These are phyloP conservation scores for Phocides pigmalion DNA, from an alignment of 1,140 invertebrate species.

Conservation along the genomic window DNA sequence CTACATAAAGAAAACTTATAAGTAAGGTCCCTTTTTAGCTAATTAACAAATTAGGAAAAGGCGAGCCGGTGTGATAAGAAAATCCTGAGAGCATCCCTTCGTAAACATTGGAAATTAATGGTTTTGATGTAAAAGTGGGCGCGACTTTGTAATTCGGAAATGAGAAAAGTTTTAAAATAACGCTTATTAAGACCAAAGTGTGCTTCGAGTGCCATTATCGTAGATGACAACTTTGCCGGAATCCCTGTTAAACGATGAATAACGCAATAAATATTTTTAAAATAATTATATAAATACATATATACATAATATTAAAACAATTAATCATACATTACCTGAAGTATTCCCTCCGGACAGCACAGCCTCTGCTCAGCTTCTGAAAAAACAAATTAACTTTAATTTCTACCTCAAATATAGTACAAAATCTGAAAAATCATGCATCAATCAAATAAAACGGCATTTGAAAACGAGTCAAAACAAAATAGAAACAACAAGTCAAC, in stretches of 20 bases:
- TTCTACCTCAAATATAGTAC: conserved; percentile 20
- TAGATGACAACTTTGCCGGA: conserved; percentile 11
- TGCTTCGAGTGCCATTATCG: conserved; percentile 28
- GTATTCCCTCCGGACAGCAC: neutral
- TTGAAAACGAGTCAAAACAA: conserved; percentile 59
- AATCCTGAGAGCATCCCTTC: neutral
- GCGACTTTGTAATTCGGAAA: conserved; percentile 27
- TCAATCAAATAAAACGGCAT: conserved; percentile 33
- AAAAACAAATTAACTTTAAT: conserved; percentile 43
- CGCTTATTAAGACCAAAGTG: conserved; percentile 16
- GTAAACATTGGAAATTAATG: conserved; percentile 17
- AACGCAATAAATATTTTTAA: conserved; percentile 21
- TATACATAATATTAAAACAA: neutral
- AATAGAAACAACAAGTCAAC: conserved; percentile 76
- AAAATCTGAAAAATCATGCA: conserved; percentile 23
- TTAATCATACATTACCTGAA: conserved; percentile 42
- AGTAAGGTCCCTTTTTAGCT: too few relatives aligned
- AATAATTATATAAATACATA: neutral
- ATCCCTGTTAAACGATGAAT: neutral
- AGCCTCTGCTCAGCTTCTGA: conserved; percentile 45
- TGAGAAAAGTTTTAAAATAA: conserved; percentile 41
- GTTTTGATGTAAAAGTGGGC: neutral
- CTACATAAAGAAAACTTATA: too few relatives aligned
- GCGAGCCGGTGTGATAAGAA: neutral
- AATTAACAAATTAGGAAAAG: too few relatives aligned